Evolutionary conservation across 2,797 vertebrate species (phyloP), one percentile per base, ranked within the genome.

Genomic region (Pangasius djambal): DNA sequence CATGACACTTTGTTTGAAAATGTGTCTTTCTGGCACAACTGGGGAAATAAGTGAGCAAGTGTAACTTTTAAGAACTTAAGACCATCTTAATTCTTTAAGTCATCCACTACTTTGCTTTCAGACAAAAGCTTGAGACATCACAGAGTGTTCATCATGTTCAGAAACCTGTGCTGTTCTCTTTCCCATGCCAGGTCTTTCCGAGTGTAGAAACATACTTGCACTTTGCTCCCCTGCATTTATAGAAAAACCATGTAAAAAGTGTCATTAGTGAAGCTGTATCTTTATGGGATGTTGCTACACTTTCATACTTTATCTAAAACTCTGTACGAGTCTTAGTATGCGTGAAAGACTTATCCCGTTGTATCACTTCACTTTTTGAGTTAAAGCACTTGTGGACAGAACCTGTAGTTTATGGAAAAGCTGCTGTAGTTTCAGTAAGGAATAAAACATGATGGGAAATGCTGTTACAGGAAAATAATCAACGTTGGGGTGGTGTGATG

Each of bases 191-290:
- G 83, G 8, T n/a, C 2, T 65, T 40, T 70, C 70, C 12, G 79
- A 82, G 84, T 83, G 91, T 84, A 82, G 52, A 88, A 82, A 89
- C 50, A 12, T 67, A 48, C 13, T 65, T 65, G 28, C 63, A 65
- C 63, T 40, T 70, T 78, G 52, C 78, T 52, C 81, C 40, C 81
- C 63, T 89, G 61, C 85, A 82, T 57, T 78, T 88, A 89, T 89
- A 88, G 81, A 90, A 92, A 91, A n/a, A 86, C 85, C 59, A 89
- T 91, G 89, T 89, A 59, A 85, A 90, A 93, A 91, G 63, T 9
- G 40, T 78, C 34, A 88, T 85, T 88, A 82, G 78, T 83, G 84
- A 91, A 75, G 52, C 89, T 81, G 63, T 87, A 69, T 74, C 55
- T 89, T 74, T 88, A 89, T 8, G 84, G 83, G 78, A 90, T 88